Evolutionary conservation across 2,113 vertebrate genomes (phyloP).

Genomic region (Maccullochella peelii): DNA sequence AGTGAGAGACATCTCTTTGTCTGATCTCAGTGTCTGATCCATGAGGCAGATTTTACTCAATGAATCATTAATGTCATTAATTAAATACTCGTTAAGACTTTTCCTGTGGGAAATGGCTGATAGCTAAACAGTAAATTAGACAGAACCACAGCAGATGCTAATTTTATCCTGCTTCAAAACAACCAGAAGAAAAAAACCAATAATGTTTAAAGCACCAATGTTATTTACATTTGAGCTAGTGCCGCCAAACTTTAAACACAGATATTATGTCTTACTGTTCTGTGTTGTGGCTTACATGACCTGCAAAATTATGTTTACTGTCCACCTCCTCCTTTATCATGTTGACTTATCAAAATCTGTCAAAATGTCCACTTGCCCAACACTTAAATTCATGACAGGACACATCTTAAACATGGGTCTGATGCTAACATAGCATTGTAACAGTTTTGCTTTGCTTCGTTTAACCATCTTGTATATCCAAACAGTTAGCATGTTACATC

Average conservation of each 20-base stretch:
- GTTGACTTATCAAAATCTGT: too few relatives aligned
- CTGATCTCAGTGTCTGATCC: conserved; percentile 52
- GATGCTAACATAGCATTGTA: background rate
- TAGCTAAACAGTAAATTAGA: conserved; percentile 69
- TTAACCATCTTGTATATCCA: too few relatives aligned
- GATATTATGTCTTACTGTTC: background rate
- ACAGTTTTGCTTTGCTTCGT: background rate
- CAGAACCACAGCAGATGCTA: conserved; percentile 55
- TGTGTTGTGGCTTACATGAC: background rate
- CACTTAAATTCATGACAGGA: too few relatives aligned
- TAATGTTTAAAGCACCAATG: background rate
- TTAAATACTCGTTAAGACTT: conserved; percentile 79
- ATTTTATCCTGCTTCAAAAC: conserved; percentile 55
- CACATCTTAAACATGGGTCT: too few relatives aligned
- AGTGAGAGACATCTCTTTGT: conserved; percentile 15
- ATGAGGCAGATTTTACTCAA: conserved; percentile 64
- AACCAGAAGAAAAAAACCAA: conserved; percentile 5
- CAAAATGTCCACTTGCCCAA: background rate
- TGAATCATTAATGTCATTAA: conserved; percentile 77
- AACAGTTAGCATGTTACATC: too few relatives aligned
- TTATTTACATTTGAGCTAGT: background rate
- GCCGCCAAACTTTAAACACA: background rate
- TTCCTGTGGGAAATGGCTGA: conserved; percentile 75
- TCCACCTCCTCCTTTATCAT: background rate
- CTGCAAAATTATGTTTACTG: background rate